phyloP scores from a whole-genome alignment of 2,888 invertebrate genomes.

The Stenodera caucasica region DNA sequence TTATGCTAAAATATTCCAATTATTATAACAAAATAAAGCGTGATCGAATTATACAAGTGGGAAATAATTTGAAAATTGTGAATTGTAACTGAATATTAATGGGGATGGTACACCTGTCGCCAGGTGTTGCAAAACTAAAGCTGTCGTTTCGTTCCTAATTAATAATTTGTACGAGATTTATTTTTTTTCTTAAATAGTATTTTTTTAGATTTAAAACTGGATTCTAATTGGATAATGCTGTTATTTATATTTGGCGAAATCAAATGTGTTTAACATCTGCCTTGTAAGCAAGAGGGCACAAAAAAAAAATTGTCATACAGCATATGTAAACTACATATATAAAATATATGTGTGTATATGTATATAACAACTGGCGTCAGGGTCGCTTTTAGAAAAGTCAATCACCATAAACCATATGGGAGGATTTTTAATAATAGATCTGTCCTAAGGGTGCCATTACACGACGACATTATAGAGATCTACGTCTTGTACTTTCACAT shows the following conservation, averaged over 20 bases:
- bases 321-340: background rate
- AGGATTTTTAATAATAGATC: background rate
- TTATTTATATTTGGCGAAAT: conserved; percentile 1
- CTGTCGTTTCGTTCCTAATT: background rate
- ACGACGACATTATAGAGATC: no score
- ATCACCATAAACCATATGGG: background rate
- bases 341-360: no score
- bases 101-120: background rate
- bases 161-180: background rate
- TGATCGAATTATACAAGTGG: no score
- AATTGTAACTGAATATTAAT: background rate
- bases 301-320: background rate
- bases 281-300: background rate
- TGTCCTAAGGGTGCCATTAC: background rate
- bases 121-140: background rate
- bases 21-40: no score
- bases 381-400: background rate
- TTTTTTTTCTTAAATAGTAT: background rate
- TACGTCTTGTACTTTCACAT: no score
- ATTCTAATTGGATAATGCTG: background rate
- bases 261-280: conserved; percentile 4
- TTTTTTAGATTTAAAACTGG: background rate
- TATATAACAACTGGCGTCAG: conserved; percentile 3
- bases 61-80: background rate
- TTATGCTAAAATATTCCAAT: no score